Conservation (phyloP, 2,888 invertebrate genomes). For the Pseudococcus jackbeardsleyi region DNA sequence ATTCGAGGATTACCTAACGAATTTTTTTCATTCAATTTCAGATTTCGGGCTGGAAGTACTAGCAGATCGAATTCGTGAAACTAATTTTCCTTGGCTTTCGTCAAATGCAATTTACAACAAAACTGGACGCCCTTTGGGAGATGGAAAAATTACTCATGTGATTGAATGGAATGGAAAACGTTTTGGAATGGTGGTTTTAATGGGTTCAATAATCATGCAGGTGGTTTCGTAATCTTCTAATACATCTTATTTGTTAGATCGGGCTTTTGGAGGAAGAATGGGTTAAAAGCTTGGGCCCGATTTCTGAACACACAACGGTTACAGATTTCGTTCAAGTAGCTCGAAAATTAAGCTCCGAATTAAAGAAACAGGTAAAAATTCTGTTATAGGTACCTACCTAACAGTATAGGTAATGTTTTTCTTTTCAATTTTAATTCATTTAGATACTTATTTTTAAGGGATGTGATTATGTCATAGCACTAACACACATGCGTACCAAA, state of each 20-base stretch:
- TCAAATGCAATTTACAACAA: conserved; percentile 92
- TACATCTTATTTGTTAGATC: conserved; percentile 69
- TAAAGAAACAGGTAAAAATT: conserved; percentile 78
- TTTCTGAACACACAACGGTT: conserved; percentile 90
- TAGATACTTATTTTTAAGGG: conserved; percentile 76
- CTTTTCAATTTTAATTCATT: not conserved
- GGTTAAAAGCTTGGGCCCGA: conserved; percentile 89
- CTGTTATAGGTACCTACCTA: no score
- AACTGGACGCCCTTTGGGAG: conserved; percentile 85
- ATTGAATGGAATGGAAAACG: conserved; percentile 83
- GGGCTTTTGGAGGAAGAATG: conserved; percentile 82
- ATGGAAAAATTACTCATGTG: conserved; percentile 85
- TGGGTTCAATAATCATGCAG: no score
- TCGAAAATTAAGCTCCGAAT: conserved; percentile 78
- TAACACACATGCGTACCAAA: conserved; percentile 93
- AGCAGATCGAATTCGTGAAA: conserved; percentile 81
- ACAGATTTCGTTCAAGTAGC: conserved; percentile 86
- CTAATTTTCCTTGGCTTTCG: conserved; percentile 92
- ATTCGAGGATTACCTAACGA: no score
- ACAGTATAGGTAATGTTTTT: not conserved
- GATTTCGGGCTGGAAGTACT: conserved; percentile 92
- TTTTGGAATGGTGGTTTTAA: conserved; percentile 76
- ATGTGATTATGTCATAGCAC: conserved; percentile 89
- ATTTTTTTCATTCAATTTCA: conserved; percentile 69
- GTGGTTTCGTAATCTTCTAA: not conserved